Evolutionary conservation across 2,888 invertebrate genomes (phyloP).

Genomic region (Hetaerina titia): DNA sequence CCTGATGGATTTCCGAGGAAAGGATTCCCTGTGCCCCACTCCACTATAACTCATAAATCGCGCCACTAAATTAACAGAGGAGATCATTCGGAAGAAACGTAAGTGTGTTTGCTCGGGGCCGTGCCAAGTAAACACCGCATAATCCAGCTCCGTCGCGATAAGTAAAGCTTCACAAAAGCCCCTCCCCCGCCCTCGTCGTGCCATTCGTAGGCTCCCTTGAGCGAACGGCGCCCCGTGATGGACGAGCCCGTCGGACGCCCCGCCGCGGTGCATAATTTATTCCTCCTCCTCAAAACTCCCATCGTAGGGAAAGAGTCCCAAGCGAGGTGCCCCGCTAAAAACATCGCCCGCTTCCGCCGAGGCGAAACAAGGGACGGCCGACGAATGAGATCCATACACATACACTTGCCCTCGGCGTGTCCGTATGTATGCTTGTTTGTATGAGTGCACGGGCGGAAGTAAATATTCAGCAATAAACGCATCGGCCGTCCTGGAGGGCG

Average conservation of each 20-base stretch:
- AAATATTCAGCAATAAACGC: background rate
- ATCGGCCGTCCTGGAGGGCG: background rate
- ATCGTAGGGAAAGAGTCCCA: background rate
- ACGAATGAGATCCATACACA: no score
- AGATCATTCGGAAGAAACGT: background rate
- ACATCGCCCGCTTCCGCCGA: background rate
- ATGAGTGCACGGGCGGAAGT: background rate
- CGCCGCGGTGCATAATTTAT: background rate
- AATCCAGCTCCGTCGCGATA: background rate
- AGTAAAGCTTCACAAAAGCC: background rate
- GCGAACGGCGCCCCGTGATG: background rate
- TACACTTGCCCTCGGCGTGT: no score
- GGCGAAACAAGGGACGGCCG: background rate
- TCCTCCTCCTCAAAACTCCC: background rate
- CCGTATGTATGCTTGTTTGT: no score
- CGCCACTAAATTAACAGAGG: background rate
- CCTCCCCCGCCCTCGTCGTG: no score
- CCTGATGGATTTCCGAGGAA: background rate
- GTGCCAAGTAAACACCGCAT: conserved; percentile 21
- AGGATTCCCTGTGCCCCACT: background rate
- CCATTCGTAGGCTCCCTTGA: background rate
- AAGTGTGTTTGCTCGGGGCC: background rate
- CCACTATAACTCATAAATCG: background rate
- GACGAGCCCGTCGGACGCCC: background rate
- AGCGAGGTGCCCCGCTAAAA: background rate